These are phyloP conservation scores for Pangasius larnaudii DNA, from an alignment of 2,797 vertebrate species.

Conservation along the genomic window DNA sequence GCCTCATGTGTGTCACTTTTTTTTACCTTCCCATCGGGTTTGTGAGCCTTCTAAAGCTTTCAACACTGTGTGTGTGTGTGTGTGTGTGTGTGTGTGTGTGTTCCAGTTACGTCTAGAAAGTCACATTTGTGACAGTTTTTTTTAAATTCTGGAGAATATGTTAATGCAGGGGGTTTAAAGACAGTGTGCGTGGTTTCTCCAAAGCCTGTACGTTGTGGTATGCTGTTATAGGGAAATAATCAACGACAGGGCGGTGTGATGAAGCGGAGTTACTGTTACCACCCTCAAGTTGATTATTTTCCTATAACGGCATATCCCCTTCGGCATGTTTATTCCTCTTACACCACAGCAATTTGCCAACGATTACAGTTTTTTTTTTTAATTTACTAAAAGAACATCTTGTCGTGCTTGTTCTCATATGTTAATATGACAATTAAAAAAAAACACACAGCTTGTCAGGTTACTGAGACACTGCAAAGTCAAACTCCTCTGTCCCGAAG, in stretches of 20 bases:
- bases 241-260: no score
- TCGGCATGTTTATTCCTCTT: neutral
- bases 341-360: no score
- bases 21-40: no score
- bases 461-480: neutral
- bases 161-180: neutral
- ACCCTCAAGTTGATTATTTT: neutral
- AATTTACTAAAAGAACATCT: neutral
- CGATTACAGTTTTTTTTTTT: no score
- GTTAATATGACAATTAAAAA: no score
- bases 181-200: no score
- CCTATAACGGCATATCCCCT: no score
- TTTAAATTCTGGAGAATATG: neutral
- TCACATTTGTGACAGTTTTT: no score
- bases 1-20: no score
- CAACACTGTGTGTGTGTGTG: neutral
- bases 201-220: neutral
- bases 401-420: neutral
- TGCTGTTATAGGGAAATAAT: neutral
- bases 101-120: no score
- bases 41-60: no score
- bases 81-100: neutral
- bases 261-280: neutral
- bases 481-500: neutral
- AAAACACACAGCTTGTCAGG: neutral